phyloP scores from a whole-genome alignment of 2,797 vertebrate species.

The Hyperoplus lanceolatus region DNA sequence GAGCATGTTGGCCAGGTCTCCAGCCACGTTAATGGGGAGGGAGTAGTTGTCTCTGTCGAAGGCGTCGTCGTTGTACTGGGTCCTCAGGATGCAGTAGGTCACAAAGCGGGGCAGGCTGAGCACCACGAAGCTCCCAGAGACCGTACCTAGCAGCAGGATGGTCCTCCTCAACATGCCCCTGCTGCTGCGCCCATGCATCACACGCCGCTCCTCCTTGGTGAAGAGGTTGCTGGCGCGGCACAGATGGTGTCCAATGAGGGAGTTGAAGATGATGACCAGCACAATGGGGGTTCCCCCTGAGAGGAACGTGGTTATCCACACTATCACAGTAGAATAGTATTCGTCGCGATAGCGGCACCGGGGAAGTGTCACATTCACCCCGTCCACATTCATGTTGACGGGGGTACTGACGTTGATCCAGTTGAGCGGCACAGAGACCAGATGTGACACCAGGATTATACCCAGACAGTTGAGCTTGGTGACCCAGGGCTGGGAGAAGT shows the following conservation, averaged over 20 bases:
- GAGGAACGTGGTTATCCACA: constrained; percentile 85
- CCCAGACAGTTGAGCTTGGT: constrained; percentile 75
- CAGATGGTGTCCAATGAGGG: constrained; percentile 80
- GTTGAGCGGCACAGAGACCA: constrained; percentile 80
- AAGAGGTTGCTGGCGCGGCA: constrained; percentile 77
- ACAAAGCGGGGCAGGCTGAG: constrained; percentile 86
- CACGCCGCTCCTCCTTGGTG: constrained; percentile 80
- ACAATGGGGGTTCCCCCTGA: constrained; percentile 84
- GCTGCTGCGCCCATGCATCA: constrained; percentile 71
- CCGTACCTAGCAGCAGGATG: constrained; percentile 80
- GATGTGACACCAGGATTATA: constrained; percentile 79
- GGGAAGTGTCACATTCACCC: constrained; percentile 65
- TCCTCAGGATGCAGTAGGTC: constrained; percentile 88
- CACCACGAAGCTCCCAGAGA: constrained; percentile 81
- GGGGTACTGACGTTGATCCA: constrained; percentile 82
- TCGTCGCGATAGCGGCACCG: constrained; percentile 78
- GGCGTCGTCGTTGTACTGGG: constrained; percentile 74
- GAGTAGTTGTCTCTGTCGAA: constrained; percentile 84
- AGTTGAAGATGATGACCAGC: constrained; percentile 85
- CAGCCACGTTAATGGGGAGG: constrained; percentile 80
- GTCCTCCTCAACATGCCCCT: constrained; percentile 77
- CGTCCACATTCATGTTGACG: constrained; percentile 62
- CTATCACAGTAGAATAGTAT: constrained; percentile 78
- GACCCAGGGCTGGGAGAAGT: constrained; percentile 71
- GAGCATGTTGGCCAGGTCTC: constrained; percentile 87